Base-by-base conservation (phyloP, 2,797 vertebrate genomes). In the Telmatherina bonti region DNA sequence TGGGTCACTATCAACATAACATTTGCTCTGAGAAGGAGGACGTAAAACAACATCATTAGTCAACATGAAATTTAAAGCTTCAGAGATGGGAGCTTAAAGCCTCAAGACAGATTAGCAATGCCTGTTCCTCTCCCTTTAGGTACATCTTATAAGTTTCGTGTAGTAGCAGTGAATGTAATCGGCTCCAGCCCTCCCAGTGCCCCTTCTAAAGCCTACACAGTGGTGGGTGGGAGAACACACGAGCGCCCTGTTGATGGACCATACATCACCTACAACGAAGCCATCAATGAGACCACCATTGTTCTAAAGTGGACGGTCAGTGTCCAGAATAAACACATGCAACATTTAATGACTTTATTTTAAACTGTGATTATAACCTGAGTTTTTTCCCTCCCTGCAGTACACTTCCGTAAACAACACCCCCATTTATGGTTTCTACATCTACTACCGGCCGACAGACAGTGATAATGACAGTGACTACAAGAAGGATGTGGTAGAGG, bases 391-490 rank as follows among this genome's bases (percentile, higher is more conserved):
- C 30, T 27, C 47, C 38, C 33, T 5, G 43, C 85, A 99, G 97
- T 99, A 98, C 78, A 94, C 95, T 11, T 93, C 97, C 7, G 95
- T 96, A 66, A 99, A 99, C 92, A 99, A 99, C 94, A 99, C 98
- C 0, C 97, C 97, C 43, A 98, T 99, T 88, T 98, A 98, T 0
- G 97, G 98, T 64, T 99, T 99, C 92, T 98, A 98, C 88, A 98
- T 99, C 90, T 99, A 96, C 88, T 99, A 99, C 88, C 96, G 98
- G 35, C 98, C 98, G 27, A 99, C 97, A 0, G 98, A 99, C 93
- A 99, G 98, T 2, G 98, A 99, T 91, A 99, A 99, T 0, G 98
- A 99, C 90, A 98, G 96, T 0, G 98, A 99, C 91, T 99, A 99
- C 80, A 97, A 99, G 94, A 98, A 96, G 89, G 97, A 98, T 0